Percentiles rank a stretch among this genome's conserved stretches.
phyloP scores from a whole-genome alignment of 1,140 invertebrate genomes.

The Lethrus apterus region DNA sequence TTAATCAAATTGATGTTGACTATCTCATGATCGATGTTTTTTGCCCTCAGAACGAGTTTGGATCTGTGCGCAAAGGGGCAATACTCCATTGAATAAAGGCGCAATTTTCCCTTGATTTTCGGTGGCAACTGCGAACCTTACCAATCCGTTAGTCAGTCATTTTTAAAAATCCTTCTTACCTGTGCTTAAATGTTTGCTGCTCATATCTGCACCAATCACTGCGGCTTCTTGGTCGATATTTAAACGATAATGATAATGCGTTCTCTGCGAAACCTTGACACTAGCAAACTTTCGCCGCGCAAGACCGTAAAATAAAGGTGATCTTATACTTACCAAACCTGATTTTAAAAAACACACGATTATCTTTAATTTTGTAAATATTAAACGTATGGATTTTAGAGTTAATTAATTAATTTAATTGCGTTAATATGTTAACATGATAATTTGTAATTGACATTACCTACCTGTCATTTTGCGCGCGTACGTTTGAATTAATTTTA shows the following conservation, averaged over 20 bases:
- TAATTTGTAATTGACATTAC: too few relatives aligned
- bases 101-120: conserved; percentile 14
- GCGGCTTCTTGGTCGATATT: neutral
- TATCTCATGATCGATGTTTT: conserved; percentile 18
- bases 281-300: too few relatives aligned
- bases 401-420: too few relatives aligned
- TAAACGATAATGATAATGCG: conserved; percentile 11
- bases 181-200: conserved; percentile 6
- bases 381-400: too few relatives aligned
- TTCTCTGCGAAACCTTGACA: too few relatives aligned
- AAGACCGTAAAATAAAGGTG: neutral
- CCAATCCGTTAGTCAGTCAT: conserved; percentile 5
- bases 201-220: conserved; percentile 7
- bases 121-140: conserved; percentile 15
- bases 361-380: neutral
- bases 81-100: conserved; percentile 18
- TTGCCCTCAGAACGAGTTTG: conserved; percentile 14
- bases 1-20: conserved; percentile 67
- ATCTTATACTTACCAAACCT: neutral
- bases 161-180: conserved; percentile 12
- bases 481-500: too few relatives aligned
- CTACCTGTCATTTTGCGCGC: too few relatives aligned
- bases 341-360: neutral
- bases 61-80: conserved; percentile 19
- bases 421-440: too few relatives aligned